Conservation (phyloP, 2,888 invertebrate genomes). For the Liposcelis brunnea region DNA sequence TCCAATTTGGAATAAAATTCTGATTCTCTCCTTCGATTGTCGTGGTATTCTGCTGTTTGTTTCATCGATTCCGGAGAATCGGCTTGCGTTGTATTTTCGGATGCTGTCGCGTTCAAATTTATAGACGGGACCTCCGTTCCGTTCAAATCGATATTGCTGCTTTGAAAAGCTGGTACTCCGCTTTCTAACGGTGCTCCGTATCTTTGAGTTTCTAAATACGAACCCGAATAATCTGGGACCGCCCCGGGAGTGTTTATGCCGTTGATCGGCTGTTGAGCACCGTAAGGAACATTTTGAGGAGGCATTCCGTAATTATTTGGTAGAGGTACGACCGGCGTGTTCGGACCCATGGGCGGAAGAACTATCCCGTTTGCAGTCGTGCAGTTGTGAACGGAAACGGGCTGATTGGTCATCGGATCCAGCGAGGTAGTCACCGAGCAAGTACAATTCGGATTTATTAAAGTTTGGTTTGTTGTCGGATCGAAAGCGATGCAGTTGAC, state of each 20-base stretch:
- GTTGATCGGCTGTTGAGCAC: constrained; percentile 3
- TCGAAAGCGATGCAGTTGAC: constrained; percentile 3
- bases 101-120: no score
- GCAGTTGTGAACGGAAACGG: constrained; percentile 2
- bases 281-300: background rate
- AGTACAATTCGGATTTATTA: constrained; percentile 6
- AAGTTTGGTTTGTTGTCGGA: background rate
- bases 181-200: no score
- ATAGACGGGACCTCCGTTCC: no score
- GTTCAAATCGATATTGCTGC: no score
- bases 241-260: no score
- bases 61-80: no score
- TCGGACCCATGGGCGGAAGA: background rate
- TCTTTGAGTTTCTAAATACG: no score
- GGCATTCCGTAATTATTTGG: background rate
- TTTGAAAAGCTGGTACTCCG: no score
- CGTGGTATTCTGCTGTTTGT: no score
- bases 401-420: background rate
- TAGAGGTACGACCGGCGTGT: background rate
- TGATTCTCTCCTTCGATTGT: no score
- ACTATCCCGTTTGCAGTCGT: background rate
- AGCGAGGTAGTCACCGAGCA: background rate
- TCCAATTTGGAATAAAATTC: constrained; percentile 1
- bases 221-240: no score
- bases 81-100: no score